Percentiles rank a stretch among this genome's conserved stretches.
Conservation (phyloP, 2,113 vertebrate genomes). For the Anoplopoma fimbria region DNA sequence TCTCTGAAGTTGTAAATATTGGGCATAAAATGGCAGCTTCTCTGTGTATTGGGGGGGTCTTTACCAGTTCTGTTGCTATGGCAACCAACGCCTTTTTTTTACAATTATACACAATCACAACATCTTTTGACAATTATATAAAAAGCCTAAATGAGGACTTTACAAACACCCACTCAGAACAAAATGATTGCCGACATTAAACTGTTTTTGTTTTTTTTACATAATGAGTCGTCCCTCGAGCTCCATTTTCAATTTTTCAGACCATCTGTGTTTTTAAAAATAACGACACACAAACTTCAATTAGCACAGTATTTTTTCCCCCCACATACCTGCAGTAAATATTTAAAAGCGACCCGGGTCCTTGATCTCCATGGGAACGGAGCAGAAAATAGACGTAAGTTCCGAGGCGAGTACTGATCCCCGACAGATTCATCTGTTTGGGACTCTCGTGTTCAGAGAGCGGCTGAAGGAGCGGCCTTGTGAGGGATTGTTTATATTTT, state of each 20-base stretch:
- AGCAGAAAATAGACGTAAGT: not conserved
- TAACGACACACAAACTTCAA: constrained; percentile 28
- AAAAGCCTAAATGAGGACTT: constrained; percentile 54
- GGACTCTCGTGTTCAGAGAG: not conserved
- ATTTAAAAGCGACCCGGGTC: constrained; percentile 3
- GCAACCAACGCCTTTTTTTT: constrained; percentile 5
- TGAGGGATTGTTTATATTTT: not conserved
- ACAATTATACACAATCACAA: constrained; percentile 8
- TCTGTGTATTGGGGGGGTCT: not conserved
- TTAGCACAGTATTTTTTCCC: constrained; percentile 1
- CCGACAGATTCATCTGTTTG: not conserved
- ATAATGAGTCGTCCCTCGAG: constrained; percentile 39
- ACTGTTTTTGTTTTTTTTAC: not conserved
- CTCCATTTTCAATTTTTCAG: not conserved
- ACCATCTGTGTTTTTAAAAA: constrained; percentile 31
- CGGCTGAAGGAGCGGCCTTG: not conserved
- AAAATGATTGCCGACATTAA: constrained; percentile 9
- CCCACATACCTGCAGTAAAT: constrained; percentile 11
- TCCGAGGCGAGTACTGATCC: constrained; percentile 9
- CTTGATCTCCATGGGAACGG: constrained; percentile 26
- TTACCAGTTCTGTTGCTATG: too few species aligned
- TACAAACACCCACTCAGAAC: constrained; percentile 41
- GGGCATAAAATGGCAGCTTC: too few species aligned
- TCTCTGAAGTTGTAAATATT: too few species aligned
- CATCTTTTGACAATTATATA: constrained; percentile 30